These are phyloP conservation scores for Octomys mimax DNA, from an alignment of 2,797 vertebrate species.

Conservation along the genomic window DNA sequence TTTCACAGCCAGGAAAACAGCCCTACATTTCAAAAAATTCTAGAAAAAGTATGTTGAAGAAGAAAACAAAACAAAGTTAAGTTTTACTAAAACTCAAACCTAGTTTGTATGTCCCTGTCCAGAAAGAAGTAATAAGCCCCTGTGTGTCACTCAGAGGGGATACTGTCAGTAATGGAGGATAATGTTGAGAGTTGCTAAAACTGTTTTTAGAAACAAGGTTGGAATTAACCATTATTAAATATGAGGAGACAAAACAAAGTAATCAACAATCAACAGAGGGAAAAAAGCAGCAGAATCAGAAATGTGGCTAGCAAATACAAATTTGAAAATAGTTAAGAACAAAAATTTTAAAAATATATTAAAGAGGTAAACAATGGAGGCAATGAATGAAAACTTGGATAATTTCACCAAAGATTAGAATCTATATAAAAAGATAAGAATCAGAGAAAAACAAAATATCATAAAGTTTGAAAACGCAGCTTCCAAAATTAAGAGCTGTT, in stretches of 20 bases:
- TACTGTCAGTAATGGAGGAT: background rate
- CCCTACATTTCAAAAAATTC: background rate
- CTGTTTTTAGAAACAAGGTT: background rate
- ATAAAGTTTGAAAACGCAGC: background rate
- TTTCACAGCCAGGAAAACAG: background rate
- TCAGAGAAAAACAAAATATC: no score
- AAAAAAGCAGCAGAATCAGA: background rate
- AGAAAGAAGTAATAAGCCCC: background rate
- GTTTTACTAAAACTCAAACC: conserved; percentile 20
- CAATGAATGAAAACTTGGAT: background rate
- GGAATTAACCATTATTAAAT: background rate
- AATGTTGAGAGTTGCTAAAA: background rate
- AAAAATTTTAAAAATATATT: background rate
- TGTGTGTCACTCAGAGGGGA: background rate
- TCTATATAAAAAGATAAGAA: background rate
- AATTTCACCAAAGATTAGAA: background rate
- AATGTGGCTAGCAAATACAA: background rate
- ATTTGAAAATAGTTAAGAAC: background rate
- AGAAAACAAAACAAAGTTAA: conserved; percentile 12
- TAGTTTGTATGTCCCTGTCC: background rate
- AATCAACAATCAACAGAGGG: background rate
- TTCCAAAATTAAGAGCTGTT: background rate
- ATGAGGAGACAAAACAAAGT: background rate
- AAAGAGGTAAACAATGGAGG: background rate
- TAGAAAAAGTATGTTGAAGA: background rate